Evolutionary conservation across 1,140 invertebrate species (phyloP).

Genomic region (Magallana angulata): DNA sequence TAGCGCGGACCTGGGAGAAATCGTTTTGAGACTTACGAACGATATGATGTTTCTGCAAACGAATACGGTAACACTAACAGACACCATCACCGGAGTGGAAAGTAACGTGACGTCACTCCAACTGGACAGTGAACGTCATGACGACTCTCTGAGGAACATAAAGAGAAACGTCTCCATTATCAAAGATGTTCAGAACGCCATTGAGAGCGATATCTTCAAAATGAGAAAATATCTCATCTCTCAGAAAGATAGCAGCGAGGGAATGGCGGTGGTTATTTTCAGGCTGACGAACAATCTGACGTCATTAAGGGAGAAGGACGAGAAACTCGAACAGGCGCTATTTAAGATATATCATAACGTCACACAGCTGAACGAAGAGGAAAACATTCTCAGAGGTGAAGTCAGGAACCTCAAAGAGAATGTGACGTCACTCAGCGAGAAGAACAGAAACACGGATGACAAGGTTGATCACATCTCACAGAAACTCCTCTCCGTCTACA

Average conservation of each 20-base stretch:
- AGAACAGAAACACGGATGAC: background rate
- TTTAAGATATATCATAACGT: background rate
- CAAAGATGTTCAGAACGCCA: background rate
- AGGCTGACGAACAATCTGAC: constrained; percentile 7
- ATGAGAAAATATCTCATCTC: background rate
- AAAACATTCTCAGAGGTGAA: background rate
- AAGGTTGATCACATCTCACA: background rate
- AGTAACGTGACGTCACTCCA: background rate
- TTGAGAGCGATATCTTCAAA: background rate
- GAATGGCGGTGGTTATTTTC: constrained; percentile 1
- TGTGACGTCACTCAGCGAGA: background rate
- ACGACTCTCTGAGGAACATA: background rate
- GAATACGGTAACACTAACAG: background rate
- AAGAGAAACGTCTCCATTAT: background rate
- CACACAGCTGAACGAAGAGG: background rate
- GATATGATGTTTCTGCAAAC: constrained; percentile 3
- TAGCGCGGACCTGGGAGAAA: background rate
- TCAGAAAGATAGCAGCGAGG: background rate
- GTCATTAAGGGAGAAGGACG: background rate
- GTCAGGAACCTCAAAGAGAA: background rate
- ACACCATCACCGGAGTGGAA: background rate
- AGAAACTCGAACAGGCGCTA: background rate
- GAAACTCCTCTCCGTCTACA: background rate
- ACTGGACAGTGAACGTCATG: background rate
- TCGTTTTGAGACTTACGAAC: background rate